phyloP scores from a whole-genome alignment of 2,888 invertebrate genomes.

The Falcaria lacertinaria region DNA sequence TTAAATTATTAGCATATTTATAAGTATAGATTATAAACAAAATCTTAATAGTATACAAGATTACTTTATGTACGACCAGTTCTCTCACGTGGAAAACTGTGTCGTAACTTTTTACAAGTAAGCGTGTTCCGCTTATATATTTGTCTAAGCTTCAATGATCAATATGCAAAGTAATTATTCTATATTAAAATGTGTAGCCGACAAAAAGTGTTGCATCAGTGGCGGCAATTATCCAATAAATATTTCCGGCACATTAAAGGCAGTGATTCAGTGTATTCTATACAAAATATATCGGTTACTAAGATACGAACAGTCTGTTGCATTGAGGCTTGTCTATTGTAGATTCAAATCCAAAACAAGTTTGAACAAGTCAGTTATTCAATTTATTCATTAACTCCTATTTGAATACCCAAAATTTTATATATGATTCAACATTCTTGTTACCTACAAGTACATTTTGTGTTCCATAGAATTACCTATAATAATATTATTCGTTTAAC shows the following conservation, averaged over 20 bases:
- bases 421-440: conserved; percentile 74
- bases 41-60: background rate
- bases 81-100: background rate
- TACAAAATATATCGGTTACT: conserved; percentile 76
- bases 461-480: conserved; percentile 73
- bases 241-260: conserved; percentile 76
- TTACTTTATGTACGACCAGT: background rate
- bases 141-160: background rate
- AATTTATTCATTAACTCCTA: conserved; percentile 64
- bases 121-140: background rate
- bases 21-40: background rate
- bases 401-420: conserved; percentile 67
- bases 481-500: conserved; percentile 67
- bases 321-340: conserved; percentile 75
- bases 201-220: conserved; percentile 1
- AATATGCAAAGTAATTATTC: background rate
- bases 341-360: conserved; percentile 79
- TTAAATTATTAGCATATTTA: background rate
- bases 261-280: conserved; percentile 77
- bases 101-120: background rate
- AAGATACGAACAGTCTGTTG: conserved; percentile 76
- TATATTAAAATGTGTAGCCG: background rate
- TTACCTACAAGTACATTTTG: conserved; percentile 77
- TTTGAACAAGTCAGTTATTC: conserved; percentile 71
- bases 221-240: conserved; percentile 41